These are phyloP conservation scores for Cosmopolites sordidus DNA, from an alignment of 2,888 invertebrate species.

Conservation along the genomic window DNA sequence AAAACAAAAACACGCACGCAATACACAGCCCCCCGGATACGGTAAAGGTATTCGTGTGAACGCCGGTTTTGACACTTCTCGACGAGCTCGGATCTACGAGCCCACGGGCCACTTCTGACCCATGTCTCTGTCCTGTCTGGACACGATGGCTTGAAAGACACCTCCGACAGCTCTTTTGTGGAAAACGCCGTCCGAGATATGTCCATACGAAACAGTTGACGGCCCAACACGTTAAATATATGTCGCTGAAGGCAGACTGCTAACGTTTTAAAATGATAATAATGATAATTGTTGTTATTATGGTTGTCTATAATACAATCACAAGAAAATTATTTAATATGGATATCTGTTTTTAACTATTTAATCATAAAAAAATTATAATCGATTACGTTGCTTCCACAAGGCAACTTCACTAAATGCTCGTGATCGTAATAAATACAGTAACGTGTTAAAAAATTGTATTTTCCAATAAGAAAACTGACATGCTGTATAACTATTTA, in stretches of 20 bases:
- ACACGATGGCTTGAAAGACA: slow-evolving; percentile 21
- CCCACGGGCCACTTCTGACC: slow-evolving; percentile 3
- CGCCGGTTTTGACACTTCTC: slow-evolving; percentile 21
- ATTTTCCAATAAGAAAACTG: no score
- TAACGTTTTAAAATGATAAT: not conserved
- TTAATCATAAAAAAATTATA: no score
- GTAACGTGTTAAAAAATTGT: no score
- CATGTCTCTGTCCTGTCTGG: slow-evolving; percentile 9
- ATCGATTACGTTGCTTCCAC: no score
- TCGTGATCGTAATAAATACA: no score
- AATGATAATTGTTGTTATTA: not conserved
- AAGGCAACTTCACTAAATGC: no score
- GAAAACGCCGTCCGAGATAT: not conserved
- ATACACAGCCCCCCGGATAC: not conserved
- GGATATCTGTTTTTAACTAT: no score
- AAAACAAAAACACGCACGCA: no score
- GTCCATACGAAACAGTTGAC: not conserved
- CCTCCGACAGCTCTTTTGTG: slow-evolving; percentile 13
- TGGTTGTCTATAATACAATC: not conserved
- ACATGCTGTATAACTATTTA: no score
- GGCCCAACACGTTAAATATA: not conserved
- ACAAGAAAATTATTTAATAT: no score
- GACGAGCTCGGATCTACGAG: slow-evolving; percentile 16
- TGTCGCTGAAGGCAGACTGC: not conserved
- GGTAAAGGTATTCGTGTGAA: slow-evolving; percentile 21